phyloP scores from a whole-genome alignment of 2,113 vertebrate species.

The Alces alces region DNA sequence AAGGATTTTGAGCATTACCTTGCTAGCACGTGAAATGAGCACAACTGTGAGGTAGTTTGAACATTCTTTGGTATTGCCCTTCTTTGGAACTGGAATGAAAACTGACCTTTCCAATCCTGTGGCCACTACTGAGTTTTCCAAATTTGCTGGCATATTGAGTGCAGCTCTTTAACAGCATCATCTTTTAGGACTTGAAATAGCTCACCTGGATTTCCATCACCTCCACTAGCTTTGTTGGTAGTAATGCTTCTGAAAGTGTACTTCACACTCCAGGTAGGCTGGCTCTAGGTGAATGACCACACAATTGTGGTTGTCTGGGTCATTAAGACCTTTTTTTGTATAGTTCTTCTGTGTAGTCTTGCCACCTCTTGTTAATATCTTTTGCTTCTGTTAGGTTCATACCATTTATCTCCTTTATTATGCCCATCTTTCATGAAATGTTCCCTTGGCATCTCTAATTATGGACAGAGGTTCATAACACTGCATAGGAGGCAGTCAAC shows the following conservation, averaged over 20 bases:
- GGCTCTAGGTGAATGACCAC: background rate
- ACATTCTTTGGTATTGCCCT: background rate
- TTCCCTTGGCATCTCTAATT: background rate
- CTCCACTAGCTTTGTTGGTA: background rate
- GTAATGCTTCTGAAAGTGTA: background rate
- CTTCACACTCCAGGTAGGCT: background rate
- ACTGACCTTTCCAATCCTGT: background rate
- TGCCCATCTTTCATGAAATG: background rate
- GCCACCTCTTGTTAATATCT: background rate
- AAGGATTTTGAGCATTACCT: background rate
- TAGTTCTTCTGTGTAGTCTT: background rate
- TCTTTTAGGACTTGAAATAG: background rate
- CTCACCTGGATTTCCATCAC: background rate
- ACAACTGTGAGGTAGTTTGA: background rate
- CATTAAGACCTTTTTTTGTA: background rate
- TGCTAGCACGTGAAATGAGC: background rate
- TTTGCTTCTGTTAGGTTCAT: background rate
- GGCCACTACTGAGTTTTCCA: background rate
- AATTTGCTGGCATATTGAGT: background rate
- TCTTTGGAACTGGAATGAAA: background rate
- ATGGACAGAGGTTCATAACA: background rate
- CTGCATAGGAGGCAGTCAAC: background rate
- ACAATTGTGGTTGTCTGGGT: background rate
- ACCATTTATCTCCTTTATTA: background rate
- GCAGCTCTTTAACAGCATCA: background rate